These are phyloP conservation scores for Ctena decussata DNA, from an alignment of 2,888 invertebrate species.

Conservation along the genomic window DNA sequence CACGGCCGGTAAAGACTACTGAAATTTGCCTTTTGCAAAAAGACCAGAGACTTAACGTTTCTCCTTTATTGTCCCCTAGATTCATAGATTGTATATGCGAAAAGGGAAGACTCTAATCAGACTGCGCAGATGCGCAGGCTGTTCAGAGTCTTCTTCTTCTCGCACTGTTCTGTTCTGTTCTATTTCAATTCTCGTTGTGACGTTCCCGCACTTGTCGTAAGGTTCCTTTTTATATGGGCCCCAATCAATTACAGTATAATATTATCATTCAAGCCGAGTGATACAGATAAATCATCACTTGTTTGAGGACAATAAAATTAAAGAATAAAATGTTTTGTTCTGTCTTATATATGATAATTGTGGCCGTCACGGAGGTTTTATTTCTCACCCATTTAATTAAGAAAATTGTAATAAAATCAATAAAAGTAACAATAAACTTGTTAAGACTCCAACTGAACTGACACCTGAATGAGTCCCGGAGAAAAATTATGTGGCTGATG, in stretches of 20 bases:
- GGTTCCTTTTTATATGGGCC: too few relatives aligned
- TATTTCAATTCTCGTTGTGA: too few relatives aligned
- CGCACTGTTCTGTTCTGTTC: too few relatives aligned
- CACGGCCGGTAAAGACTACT: too few relatives aligned
- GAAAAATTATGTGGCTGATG: background rate
- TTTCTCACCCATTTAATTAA: slow-evolving; percentile 58
- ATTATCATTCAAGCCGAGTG: slow-evolving; percentile 2
- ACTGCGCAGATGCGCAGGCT: too few relatives aligned
- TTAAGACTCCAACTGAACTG: background rate
- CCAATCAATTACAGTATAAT: background rate
- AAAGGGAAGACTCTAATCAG: too few relatives aligned
- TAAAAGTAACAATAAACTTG: slow-evolving; percentile 39
- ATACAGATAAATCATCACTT: background rate
- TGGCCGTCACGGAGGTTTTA: slow-evolving; percentile 1
- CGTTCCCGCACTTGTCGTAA: too few relatives aligned
- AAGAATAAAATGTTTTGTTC: slow-evolving; percentile 16
- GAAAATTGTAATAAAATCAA: slow-evolving; percentile 56
- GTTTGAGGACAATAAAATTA: slow-evolving; percentile 9
- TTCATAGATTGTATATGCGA: too few relatives aligned
- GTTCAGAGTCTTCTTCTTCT: too few relatives aligned
- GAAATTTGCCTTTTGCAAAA: too few relatives aligned
- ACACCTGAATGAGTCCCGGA: background rate
- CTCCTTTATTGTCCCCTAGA: too few relatives aligned
- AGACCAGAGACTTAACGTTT: too few relatives aligned
- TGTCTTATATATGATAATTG: slow-evolving; percentile 14